A percentile compares a stretch with the other conserved stretches of the same genome.
phyloP scores from a whole-genome alignment of 2,113 vertebrate species.

The Anhinga rufa region DNA sequence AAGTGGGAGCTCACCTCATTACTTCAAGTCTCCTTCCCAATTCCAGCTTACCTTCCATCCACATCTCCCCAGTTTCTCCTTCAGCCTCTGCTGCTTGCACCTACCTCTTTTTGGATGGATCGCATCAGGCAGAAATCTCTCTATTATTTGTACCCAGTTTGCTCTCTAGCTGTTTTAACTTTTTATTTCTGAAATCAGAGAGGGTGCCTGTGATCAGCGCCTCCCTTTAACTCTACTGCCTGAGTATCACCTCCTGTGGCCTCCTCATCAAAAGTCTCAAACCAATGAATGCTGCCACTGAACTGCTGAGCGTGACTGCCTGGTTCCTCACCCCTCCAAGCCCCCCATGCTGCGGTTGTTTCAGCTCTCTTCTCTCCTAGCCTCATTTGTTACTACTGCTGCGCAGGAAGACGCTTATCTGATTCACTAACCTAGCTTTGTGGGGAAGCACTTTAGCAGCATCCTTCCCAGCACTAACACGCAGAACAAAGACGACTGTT shows the following conservation, averaged over 20 bases:
- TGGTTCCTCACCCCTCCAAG: too few relatives aligned
- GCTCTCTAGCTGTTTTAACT: background rate
- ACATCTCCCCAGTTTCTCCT: background rate
- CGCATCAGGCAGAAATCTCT: background rate
- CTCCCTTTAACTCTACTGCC: background rate
- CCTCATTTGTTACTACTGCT: background rate
- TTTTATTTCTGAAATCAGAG: background rate
- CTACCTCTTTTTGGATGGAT: background rate
- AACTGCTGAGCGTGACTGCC: background rate
- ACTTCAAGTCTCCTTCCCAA: background rate
- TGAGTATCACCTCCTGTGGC: too few relatives aligned
- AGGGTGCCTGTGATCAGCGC: fast-evolving
- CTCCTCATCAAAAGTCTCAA: background rate
- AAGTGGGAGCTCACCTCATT: background rate
- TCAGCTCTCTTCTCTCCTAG: background rate
- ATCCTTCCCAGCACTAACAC: background rate
- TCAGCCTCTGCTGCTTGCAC: background rate
- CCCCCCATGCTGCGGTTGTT: fast-evolving
- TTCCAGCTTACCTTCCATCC: background rate
- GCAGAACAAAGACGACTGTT: background rate
- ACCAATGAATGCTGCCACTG: background rate
- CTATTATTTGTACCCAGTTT: background rate
- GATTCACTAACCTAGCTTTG: background rate
- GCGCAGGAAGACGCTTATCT: background rate
- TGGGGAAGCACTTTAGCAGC: background rate